Percentiles rank a stretch among this genome's conserved stretches.
Evolutionary conservation across 2,113 vertebrate species (phyloP).

Genomic region (Atrichornis clamosus): DNA sequence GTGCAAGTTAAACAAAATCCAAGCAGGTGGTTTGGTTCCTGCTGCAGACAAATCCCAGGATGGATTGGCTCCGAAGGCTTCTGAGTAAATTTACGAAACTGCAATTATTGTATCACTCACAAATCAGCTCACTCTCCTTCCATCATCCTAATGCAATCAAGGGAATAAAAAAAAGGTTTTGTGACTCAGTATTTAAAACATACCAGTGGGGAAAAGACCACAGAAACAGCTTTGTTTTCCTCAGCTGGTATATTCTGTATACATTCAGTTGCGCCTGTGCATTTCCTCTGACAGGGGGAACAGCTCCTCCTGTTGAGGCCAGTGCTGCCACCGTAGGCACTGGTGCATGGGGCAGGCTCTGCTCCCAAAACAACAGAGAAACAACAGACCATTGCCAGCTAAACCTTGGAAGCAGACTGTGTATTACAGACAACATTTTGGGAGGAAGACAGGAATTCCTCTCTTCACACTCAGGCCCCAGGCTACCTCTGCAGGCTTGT

Average conservation of each 20-base stretch:
- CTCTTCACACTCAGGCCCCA: neutral
- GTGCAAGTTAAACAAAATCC: neutral
- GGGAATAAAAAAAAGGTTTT: neutral
- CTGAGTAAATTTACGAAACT: neutral
- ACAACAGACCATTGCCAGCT: neutral
- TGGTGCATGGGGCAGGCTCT: fast-evolving
- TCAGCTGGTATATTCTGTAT: fast-evolving
- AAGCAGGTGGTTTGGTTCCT: neutral
- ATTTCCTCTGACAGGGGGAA: neutral
- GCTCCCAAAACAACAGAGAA: fast-evolving
- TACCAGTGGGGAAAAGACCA: neutral
- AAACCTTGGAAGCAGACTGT: neutral
- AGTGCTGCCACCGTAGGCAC: neutral
- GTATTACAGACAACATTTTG: neutral
- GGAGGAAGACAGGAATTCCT: neutral
- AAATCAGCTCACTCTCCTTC: neutral
- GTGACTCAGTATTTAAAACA: neutral
- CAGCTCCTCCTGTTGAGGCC: neutral
- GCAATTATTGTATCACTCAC: neutral
- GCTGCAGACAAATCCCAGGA: neutral
- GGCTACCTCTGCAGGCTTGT: neutral
- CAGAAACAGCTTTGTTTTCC: neutral
- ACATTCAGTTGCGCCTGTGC: neutral
- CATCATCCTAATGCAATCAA: neutral
- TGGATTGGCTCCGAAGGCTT: neutral